Evolutionary conservation across 2,797 vertebrate species (phyloP).

Genomic region (Schizopygopsis malacanthus): DNA sequence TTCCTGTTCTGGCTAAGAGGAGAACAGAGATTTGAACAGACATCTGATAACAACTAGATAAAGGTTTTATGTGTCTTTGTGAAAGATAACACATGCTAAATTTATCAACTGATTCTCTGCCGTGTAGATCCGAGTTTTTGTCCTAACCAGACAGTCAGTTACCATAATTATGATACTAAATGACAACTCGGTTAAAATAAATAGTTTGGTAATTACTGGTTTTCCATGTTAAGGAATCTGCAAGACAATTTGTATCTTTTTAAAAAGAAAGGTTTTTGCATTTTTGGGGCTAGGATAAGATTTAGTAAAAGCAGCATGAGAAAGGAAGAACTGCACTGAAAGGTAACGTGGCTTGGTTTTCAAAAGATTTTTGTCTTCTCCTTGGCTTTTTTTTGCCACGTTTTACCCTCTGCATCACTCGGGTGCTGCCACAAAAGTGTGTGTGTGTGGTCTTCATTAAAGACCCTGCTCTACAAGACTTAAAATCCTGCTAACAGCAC

Average conservation of each 20-base stretch:
- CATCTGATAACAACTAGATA: neutral
- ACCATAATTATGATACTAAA: constrained; percentile 15
- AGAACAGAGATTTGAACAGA: neutral
- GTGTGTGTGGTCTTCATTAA: constrained; percentile 37
- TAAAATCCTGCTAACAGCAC: constrained; percentile 21
- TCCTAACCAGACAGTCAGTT: neutral
- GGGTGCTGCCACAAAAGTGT: neutral
- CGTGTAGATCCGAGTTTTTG: neutral
- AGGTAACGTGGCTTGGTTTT: neutral
- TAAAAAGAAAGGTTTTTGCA: neutral
- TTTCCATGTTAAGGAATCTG: neutral
- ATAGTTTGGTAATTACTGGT: constrained; percentile 13
- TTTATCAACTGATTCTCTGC: neutral
- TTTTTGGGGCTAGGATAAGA: neutral
- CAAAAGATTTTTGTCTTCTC: neutral
- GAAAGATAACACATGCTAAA: constrained; percentile 1
- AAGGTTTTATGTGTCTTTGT: neutral
- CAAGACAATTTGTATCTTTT: neutral
- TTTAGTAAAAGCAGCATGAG: neutral
- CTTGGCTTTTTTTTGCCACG: constrained; percentile 6
- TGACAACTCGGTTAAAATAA: neutral
- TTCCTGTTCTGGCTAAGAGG: constrained; percentile 6
- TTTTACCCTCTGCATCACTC: constrained; percentile 18
- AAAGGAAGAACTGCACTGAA: neutral
- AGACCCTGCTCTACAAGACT: constrained; percentile 36